A percentile compares a stretch with the other conserved stretches of the same genome.
Conservation (phyloP, 2,888 invertebrate genomes). For the Hemistola chrysoprasaria region DNA sequence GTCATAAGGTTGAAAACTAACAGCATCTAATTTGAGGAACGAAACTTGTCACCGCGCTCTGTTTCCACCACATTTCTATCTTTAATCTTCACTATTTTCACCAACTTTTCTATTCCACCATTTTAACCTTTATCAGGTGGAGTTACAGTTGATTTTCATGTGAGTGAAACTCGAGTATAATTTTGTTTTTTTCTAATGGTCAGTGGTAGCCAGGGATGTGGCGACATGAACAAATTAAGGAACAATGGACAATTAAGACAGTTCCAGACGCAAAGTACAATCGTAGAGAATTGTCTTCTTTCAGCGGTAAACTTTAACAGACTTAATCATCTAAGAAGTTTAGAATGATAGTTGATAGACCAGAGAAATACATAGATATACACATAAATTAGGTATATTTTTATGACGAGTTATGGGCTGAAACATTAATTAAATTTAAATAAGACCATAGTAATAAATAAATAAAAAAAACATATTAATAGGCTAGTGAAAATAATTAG, state of each 20-base stretch:
- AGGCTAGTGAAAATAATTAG: too few relatives aligned
- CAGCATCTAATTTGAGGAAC: constrained; percentile 3
- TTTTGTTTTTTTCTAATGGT: constrained; percentile 34
- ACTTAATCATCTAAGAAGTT: too few relatives aligned
- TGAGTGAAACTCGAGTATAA: not conserved
- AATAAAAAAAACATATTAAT: too few relatives aligned
- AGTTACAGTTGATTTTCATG: constrained; percentile 16
- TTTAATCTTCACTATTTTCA: constrained; percentile 14
- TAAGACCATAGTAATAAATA: too few relatives aligned
- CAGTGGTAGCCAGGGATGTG: constrained; percentile 37
- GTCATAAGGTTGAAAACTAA: constrained; percentile 6
- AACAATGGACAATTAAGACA: constrained; percentile 53
- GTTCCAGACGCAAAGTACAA: constrained; percentile 35
- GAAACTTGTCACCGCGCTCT: constrained; percentile 6
- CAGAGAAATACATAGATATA: too few relatives aligned
- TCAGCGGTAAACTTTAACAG: constrained; percentile 1
- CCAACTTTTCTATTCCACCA: not conserved
- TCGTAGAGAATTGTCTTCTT: constrained; percentile 29
- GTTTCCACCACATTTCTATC: constrained; percentile 11
- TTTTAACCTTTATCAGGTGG: not conserved
- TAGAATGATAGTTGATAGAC: too few relatives aligned
- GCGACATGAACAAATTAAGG: constrained; percentile 54
- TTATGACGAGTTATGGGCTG: too few relatives aligned
- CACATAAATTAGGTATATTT: too few relatives aligned
- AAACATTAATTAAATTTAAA: too few relatives aligned